Evolutionary conservation across 2,113 vertebrate genomes (phyloP), one percentile per base, ranked within the genome.

Genomic region (Gambusia affinis): DNA sequence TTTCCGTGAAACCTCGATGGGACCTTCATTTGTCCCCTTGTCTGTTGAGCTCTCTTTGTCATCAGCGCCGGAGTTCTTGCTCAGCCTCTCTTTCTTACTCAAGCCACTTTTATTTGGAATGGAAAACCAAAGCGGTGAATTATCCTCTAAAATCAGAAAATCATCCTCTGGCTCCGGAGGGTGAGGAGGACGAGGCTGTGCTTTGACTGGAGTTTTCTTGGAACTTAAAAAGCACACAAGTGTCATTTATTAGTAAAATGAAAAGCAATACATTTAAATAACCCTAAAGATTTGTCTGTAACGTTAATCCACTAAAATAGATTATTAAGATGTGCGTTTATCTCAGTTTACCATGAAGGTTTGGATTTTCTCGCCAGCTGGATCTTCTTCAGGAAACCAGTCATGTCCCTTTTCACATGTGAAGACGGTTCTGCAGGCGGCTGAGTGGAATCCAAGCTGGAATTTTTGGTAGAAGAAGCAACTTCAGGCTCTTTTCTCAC

Each of bases 91-190:
- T 65, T 33, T 91, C 44, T 22, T 86, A 33, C n/a, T 83, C 19
- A 19, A 28, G 3, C 69, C 35, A 15, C 30, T 29, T 85, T 87
- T 94, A 31, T 31, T 88, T 12, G 87, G 91, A 64, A 95, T 91
- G 29, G 85, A 80, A 81, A 95, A 70, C 37, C 54, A 67, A 60
- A 85, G 1, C 17, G 92, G 86, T 6, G 35, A 28, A 12, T 93
- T 90, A 12, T 94, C 93, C 19, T 95, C 94, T 77, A 95, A 31
- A 75, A 95, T 94, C 39, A 92, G 42, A 77, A 94, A 95, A 31
- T 94, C 88, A 3, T 95, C 94, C 19, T 93, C 93, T 15, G 73
- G 81, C 39, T 90, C 89, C 17, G 67, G 60, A 31, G 76, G 73
- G 31, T 70, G 76, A 70, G 62, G n/a, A 39, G 35, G 47, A n/a